Conservation (phyloP, 2,113 vertebrate genomes). For the Panthera leo region DNA sequence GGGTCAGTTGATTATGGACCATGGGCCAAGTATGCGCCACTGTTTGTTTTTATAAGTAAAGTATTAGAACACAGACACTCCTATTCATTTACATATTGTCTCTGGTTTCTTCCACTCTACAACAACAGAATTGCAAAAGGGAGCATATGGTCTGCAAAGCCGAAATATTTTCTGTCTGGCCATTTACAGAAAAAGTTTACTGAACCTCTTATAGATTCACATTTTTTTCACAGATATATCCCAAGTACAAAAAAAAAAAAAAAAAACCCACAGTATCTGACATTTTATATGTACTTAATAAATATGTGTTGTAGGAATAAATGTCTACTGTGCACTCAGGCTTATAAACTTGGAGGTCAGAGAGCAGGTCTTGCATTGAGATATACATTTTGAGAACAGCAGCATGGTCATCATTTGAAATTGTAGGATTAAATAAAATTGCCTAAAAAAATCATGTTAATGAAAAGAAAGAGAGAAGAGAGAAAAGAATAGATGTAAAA, state of each 20-base stretch:
- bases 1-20: neutral
- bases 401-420: neutral
- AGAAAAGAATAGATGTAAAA: neutral
- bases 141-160: neutral
- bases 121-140: neutral
- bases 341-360: neutral
- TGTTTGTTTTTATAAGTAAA: neutral
- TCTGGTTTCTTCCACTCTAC: neutral
- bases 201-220: neutral
- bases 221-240: neutral
- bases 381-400: neutral
- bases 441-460: neutral
- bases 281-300: neutral
- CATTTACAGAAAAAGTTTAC: neutral
- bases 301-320: neutral
- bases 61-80: neutral
- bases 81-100: neutral
- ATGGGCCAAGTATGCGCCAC: neutral
- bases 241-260: neutral
- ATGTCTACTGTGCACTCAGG: neutral
- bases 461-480: neutral
- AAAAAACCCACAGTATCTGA: neutral
- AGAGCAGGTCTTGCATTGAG: neutral
- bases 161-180: neutral
- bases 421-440: neutral